Evolutionary conservation across 2,797 vertebrate species (phyloP), one percentile per base, ranked within the genome.

Genomic region (Chromobotia macracanthus): DNA sequence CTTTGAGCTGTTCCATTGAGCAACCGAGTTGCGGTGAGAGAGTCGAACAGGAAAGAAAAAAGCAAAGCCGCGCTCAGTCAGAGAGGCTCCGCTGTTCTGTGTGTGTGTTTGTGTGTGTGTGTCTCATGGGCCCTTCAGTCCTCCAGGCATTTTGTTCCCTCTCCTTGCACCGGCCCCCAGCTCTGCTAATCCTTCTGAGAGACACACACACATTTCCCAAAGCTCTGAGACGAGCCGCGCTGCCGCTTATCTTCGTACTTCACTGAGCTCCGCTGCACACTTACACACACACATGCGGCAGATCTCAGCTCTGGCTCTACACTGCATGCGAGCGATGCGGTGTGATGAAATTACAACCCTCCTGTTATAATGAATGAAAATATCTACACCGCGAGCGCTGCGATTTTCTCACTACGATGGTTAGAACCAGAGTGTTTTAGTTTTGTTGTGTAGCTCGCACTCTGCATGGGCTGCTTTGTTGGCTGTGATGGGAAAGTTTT

Each of bases 161-260:
- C 79, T 89, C 76, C 87, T 87, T 82, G 75, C 88, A 60, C 61
- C 85, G 85, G 84, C 88, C 86, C 80, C 76, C 75, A 66, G 80
- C 79, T 76, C 82, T 74, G 79, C 85, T 86, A 85, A 85, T 85
- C 84, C 82, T 83, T 84, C 75, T 63, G 77, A 84, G 76, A 85
- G 82, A 68, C 80, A 71, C 79, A 75, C 80, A 82, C 75, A 72
- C 81, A 84, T 74, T 61, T 80, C 82, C 70, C 82, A 72, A 64
- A 38, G 68, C 79, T 60, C 75, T 3, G 60, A 82, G 83, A 79
- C 64, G 56, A 80, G 58, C 80, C 51, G 75, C 41, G 56, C 71
- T 83, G 81, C 79, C 85, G 76, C 84, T 85, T 85, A 85, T 86
- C 84, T 84, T 68, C 50, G 72, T 82, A 80, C 83, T 78, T 63